Conservation (phyloP, 2,888 invertebrate genomes). For the Prenolepis imparis region DNA sequence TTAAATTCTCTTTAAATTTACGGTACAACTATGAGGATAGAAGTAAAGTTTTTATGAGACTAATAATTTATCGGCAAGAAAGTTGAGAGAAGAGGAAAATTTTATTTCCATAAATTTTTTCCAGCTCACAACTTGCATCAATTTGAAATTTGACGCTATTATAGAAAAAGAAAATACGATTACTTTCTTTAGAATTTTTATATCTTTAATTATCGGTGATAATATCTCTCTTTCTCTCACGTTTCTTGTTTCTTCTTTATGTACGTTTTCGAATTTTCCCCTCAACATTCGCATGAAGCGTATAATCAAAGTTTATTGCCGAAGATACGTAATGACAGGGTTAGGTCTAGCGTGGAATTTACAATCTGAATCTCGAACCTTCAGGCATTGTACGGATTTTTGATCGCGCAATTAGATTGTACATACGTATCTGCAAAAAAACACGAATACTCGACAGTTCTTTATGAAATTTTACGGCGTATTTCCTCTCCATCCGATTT, state of each 20-base stretch:
- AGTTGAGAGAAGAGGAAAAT: background rate
- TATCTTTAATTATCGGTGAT: conserved; percentile 67
- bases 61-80: background rate
- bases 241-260: conserved; percentile 20
- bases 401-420: conserved; percentile 66
- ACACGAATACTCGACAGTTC: background rate
- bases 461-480: background rate
- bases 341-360: conserved; percentile 71
- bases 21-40: background rate
- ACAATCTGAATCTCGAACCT: conserved; percentile 71
- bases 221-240: conserved; percentile 45
- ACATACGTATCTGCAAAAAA: conserved; percentile 49
- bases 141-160: background rate
- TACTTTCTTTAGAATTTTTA: background rate
- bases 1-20: background rate
- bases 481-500: background rate
- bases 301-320: conserved; percentile 75
- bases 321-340: conserved; percentile 76
- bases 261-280: conserved; percentile 45
- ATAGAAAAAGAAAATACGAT: background rate
- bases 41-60: background rate
- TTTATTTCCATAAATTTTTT: background rate
- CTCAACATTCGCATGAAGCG: conserved; percentile 59
- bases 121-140: background rate
- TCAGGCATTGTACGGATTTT: conserved; percentile 62